These are phyloP conservation scores for Oncorhynchus nerka DNA, from an alignment of 2,113 vertebrate genomes.

Conservation along the genomic window DNA sequence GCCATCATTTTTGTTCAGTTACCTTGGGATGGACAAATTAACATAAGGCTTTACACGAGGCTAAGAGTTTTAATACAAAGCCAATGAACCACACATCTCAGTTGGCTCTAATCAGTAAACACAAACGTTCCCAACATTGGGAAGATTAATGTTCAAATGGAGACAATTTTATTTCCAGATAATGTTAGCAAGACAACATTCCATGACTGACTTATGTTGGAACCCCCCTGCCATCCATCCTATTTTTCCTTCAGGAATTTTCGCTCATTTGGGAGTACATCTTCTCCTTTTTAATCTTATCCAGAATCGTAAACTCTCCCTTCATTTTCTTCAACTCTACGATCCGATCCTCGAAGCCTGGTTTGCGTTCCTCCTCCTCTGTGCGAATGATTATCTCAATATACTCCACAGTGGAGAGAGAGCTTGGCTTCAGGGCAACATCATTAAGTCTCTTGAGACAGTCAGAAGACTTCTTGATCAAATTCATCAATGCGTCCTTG, in stretches of 20 bases:
- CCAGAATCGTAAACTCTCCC: constrained; percentile 1
- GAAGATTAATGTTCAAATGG: too few relatives aligned
- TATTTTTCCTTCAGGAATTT: neutral
- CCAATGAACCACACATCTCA: too few relatives aligned
- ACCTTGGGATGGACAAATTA: too few relatives aligned
- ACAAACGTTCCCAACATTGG: too few relatives aligned
- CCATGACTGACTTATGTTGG: neutral
- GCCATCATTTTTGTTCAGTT: accelerated
- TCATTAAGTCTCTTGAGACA: constrained; percentile 37
- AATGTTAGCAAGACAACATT: too few relatives aligned
- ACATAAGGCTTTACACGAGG: too few relatives aligned
- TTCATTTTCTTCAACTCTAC: constrained; percentile 27
- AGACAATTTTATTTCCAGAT: too few relatives aligned
- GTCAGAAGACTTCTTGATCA: constrained; percentile 30
- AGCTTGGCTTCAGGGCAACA: constrained; percentile 43
- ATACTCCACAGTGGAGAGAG: constrained; percentile 36
- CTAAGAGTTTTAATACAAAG: too few relatives aligned
- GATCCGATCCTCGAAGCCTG: constrained; percentile 40
- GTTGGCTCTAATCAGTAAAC: too few relatives aligned
- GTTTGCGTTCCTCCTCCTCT: constrained; percentile 26
- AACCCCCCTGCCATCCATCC: neutral
- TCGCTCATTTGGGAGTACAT: constrained; percentile 10
- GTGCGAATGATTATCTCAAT: constrained; percentile 39
- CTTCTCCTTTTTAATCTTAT: constrained; percentile 26
- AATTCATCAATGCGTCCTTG: constrained; percentile 1